A percentile compares a stretch with the other conserved stretches of the same genome.
Evolutionary conservation across 2,888 invertebrate species (phyloP).

Genomic region (Steinernema scapterisci): DNA sequence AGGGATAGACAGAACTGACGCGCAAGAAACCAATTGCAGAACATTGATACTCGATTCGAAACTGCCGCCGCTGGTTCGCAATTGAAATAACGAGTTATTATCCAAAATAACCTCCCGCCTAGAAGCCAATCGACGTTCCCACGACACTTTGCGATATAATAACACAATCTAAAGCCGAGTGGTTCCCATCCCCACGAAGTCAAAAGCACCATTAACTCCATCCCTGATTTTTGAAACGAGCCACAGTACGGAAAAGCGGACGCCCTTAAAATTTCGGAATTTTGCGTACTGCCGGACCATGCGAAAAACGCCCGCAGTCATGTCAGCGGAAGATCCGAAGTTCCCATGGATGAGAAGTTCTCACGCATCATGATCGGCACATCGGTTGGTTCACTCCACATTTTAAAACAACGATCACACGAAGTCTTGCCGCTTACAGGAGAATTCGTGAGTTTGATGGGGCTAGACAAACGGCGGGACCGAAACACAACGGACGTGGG

Average conservation of each 20-base stretch:
- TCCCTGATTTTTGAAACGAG: neutral
- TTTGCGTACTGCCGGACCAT: neutral
- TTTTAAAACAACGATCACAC: constrained; percentile 14
- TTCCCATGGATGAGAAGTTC: constrained; percentile 30
- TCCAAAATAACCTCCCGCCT: constrained; percentile 30
- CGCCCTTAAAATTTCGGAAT: neutral
- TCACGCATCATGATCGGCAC: constrained; percentile 22
- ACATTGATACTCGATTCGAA: no score
- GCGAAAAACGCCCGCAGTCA: neutral
- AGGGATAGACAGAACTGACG: no score
- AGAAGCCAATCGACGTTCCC: constrained; percentile 6
- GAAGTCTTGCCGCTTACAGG: neutral
- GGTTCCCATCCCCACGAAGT: constrained; percentile 8
- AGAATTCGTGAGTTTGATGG: neutral
- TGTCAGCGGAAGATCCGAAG: constrained; percentile 6
- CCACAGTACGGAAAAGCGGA: neutral
- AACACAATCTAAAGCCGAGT: constrained; percentile 6
- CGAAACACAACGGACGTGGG: neutral
- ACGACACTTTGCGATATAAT: constrained; percentile 29
- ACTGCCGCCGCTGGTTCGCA: neutral
- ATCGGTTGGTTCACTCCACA: neutral
- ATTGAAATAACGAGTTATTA: constrained; percentile 21
- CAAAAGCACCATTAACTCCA: neutral
- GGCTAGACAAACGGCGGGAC: neutral
- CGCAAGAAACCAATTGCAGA: no score